Percentiles rank a stretch among this genome's conserved stretches.
phyloP scores from a whole-genome alignment of 2,797 vertebrate species.

The Malurus splendens region DNA sequence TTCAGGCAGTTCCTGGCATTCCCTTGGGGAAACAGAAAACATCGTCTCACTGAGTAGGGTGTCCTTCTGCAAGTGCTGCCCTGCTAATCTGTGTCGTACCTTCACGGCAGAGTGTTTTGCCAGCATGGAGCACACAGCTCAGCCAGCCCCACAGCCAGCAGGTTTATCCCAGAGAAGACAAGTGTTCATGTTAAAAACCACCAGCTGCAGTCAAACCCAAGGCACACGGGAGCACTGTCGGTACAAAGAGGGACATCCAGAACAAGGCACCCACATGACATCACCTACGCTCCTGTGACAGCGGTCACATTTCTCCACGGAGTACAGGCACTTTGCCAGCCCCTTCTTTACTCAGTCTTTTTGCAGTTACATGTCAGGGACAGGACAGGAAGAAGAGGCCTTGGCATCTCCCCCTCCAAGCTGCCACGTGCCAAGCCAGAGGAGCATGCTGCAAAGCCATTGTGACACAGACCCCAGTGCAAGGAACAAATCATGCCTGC shows the following conservation, averaged over 20 bases:
- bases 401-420: not conserved
- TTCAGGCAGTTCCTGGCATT: not conserved
- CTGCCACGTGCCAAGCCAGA: accelerated
- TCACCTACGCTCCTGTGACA: accelerated
- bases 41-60: not conserved
- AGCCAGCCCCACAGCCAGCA: not conserved
- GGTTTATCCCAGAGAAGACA: not conserved
- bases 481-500: not conserved
- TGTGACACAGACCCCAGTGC: not conserved
- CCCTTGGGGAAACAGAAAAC: not conserved
- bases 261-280: not conserved
- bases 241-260: not conserved
- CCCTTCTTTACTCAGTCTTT: not conserved
- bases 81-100: not conserved
- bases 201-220: accelerated
- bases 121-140: not conserved
- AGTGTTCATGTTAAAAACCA: accelerated
- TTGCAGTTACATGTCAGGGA: not conserved
- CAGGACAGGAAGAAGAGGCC: not conserved
- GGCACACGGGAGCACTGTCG: not conserved
- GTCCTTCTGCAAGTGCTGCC: not conserved
- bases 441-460: accelerated
- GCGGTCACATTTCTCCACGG: not conserved
- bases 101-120: not conserved
- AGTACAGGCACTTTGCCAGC: not conserved